Base-by-base conservation (phyloP, 2,888 invertebrate genomes). In the Caenorhabditis wallacei region DNA sequence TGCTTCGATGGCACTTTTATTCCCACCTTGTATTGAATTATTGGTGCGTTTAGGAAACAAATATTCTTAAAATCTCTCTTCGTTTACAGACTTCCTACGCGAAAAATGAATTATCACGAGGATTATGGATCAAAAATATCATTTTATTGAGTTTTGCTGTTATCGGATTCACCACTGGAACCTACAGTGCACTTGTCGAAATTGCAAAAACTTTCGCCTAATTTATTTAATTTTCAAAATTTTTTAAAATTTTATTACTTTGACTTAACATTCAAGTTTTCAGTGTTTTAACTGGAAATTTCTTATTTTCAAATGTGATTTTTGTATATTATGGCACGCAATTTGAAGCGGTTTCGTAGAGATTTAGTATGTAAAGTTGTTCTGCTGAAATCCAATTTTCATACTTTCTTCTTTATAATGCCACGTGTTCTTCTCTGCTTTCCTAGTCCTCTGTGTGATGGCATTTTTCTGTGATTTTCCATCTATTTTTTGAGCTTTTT, bases 1-100 rank as follows among this genome's bases (percentile, higher is more conserved):
- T 91, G 96, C 96, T 0, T 95, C 96, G 0, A 93, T 96, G 87
- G 96, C 96, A 0, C 94, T 97, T 1, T 95, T 96, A 86, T 96
- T 96, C 89, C 96, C 96, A 37, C 96, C 96, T 0, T 93, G 96
- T 40, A 95, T 96, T 84, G 96, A 96, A 92, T 95, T 96, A 56
- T 94, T 96, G 75, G 88, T 88, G 24, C 10, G 74, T 43, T 43
- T n/a, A n/a, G n/a, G n/a, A n/a, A 16, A 40, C 10, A 40, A 2
- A 16, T 10, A 35, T 35, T 35, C 10, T 35, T 10, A 35, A 35
- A 35, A 35, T 35, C 10, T 35, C 46, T 35, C 26, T 35, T 37
- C 22, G 22, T 64, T 78, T 86, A n/a, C 72, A 87, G 87, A 84
- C 84, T 18, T 56, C 72, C 22, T 90, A 89, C 59, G 85, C 89